These are phyloP conservation scores for Drosophila ustulata DNA, from an alignment of 2,888 invertebrate genomes.

Conservation along the genomic window DNA sequence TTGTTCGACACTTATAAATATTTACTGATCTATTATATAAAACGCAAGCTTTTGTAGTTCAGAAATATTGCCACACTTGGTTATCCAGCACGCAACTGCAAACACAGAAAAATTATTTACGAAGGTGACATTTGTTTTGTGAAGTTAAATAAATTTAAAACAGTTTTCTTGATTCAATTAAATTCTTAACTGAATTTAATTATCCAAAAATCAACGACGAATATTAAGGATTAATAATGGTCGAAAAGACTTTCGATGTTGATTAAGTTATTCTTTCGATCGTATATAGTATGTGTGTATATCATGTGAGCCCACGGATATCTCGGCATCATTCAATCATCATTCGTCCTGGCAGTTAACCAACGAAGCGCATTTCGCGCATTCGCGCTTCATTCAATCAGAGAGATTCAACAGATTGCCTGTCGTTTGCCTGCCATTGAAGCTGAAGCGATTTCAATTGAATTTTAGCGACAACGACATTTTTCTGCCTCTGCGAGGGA, in stretches of 20 bases:
- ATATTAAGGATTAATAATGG: no score
- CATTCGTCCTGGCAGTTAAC: slow-evolving; percentile 37
- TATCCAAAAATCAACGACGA: not conserved
- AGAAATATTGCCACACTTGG: not conserved
- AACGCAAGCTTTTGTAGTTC: not conserved
- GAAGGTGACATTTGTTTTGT: not conserved
- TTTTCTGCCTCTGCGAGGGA: slow-evolving; percentile 61
- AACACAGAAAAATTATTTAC: not conserved
- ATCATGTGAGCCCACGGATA: slow-evolving; percentile 13
- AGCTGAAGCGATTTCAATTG: slow-evolving; percentile 79
- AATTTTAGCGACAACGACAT: slow-evolving; percentile 73
- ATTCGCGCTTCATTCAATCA: slow-evolving; percentile 73
- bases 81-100: not conserved
- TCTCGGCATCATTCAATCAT: slow-evolving; percentile 44
- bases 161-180: not conserved
- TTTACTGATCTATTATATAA: not conserved
- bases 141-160: not conserved
- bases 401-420: slow-evolving; percentile 76
- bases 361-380: slow-evolving; percentile 63
- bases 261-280: slow-evolving; percentile 29
- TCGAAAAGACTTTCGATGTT: not conserved
- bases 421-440: slow-evolving; percentile 73
- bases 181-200: not conserved
- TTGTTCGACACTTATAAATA: not conserved
- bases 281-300: not conserved